phyloP scores from a whole-genome alignment of 2,113 vertebrate genomes.

The Strigops habroptila region DNA sequence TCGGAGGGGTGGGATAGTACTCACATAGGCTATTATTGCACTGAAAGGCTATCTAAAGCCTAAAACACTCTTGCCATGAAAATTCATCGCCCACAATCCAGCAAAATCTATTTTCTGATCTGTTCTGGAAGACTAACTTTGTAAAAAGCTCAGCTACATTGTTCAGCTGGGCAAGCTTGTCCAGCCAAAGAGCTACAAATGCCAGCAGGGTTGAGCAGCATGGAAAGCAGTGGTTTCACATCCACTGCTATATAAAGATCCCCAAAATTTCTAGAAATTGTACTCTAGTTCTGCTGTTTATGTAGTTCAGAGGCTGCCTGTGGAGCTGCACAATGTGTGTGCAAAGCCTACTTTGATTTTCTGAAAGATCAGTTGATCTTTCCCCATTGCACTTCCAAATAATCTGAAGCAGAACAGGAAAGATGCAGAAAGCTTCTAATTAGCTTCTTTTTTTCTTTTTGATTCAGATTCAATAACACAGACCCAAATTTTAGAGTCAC shows the following conservation, averaged over 20 bases:
- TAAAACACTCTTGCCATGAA: background rate
- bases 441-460: background rate
- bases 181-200: background rate
- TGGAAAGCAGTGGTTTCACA: background rate
- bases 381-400: background rate
- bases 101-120: conserved; percentile 31
- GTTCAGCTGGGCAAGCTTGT: background rate
- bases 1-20: background rate
- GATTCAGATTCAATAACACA: background rate
- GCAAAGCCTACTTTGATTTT: background rate
- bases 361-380: background rate
- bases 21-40: background rate
- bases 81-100: background rate
- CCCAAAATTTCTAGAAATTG: background rate
- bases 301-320: background rate
- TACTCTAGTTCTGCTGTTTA: background rate
- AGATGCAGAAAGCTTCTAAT: background rate
- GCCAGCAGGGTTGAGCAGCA: fast-evolving
- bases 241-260: background rate
- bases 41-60: background rate
- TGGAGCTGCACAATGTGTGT: background rate
- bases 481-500: background rate
- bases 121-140: conserved; percentile 45
- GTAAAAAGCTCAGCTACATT: background rate
- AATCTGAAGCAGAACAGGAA: background rate